These are phyloP conservation scores for Heterodera filipjevi DNA, from an alignment of 2,888 invertebrate species.

Conservation along the genomic window DNA sequence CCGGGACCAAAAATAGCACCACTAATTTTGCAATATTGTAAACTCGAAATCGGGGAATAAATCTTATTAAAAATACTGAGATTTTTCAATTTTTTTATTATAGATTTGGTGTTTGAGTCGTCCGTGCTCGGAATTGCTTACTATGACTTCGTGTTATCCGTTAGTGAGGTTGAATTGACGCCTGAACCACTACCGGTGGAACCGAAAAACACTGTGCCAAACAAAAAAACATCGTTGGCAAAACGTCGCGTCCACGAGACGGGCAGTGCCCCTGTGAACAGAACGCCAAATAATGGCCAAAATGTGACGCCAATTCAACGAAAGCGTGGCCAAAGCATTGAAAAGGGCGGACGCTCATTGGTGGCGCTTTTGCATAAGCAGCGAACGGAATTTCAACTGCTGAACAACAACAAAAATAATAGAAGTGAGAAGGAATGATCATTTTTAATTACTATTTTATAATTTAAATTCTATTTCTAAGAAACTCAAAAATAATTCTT, in stretches of 20 bases:
- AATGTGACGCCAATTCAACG: background rate
- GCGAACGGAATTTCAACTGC: background rate
- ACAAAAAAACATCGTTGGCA: background rate
- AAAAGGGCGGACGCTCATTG: background rate
- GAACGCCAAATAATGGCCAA: background rate
- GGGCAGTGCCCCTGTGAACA: background rate
- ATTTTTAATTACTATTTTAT: background rate
- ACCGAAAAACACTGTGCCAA: background rate
- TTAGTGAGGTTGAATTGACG: background rate
- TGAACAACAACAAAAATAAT: background rate
- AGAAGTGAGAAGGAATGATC: background rate
- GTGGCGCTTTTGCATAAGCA: background rate
- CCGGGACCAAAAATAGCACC: no score
- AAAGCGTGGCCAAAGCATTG: background rate
- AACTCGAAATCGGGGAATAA: no score
- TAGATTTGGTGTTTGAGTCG: constrained; percentile 59
- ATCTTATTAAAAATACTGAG: no score
- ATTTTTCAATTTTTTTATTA: background rate
- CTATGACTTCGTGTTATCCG: constrained; percentile 45
- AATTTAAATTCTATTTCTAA: background rate
- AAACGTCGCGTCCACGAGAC: constrained; percentile 10
- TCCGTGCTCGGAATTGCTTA: constrained; percentile 52
- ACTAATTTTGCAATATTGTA: no score
- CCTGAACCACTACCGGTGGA: background rate
- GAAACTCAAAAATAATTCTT: background rate